phyloP scores from a whole-genome alignment of 2,797 vertebrate genomes.

The Holocentrus rufus region DNA sequence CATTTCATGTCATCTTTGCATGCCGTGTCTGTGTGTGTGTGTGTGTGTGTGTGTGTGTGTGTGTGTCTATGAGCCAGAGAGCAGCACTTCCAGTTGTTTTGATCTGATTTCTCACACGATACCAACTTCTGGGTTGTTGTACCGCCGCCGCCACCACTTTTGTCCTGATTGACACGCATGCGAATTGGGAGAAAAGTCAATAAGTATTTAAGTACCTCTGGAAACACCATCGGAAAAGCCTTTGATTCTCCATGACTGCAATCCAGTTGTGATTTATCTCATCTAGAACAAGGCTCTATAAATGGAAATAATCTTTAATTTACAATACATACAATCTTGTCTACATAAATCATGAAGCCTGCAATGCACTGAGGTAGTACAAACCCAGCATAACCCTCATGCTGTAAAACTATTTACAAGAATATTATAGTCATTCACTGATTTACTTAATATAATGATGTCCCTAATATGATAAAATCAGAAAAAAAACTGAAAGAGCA shows the following conservation, averaged over 20 bases:
- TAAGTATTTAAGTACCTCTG: constrained; percentile 34
- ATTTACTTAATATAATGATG: constrained; percentile 7
- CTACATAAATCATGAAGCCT: background rate
- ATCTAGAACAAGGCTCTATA: constrained; percentile 10
- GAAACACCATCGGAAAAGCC: background rate
- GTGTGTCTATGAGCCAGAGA: constrained; percentile 6
- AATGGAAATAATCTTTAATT: constrained; percentile 21
- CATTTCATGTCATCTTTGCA: constrained; percentile 84
- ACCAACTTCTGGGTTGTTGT: too few species aligned
- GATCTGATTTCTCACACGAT: background rate
- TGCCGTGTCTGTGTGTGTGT: constrained; percentile 42
- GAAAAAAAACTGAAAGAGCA: background rate
- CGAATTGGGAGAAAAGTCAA: constrained; percentile 7
- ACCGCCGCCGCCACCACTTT: background rate
- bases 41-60: constrained; percentile 11
- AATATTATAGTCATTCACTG: background rate
- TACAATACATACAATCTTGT: constrained; percentile 13
- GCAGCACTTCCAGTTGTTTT: constrained; percentile 1
- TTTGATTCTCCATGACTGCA: constrained; percentile 25
- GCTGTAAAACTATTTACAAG: constrained; percentile 14
- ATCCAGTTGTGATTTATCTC: constrained; percentile 21
- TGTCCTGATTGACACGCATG: constrained; percentile 15
- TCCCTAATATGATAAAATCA: background rate
- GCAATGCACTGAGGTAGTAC: background rate
- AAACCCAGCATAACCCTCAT: background rate